phyloP scores from a whole-genome alignment of 2,888 invertebrate genomes.

The Ornithoptera alexandrae region DNA sequence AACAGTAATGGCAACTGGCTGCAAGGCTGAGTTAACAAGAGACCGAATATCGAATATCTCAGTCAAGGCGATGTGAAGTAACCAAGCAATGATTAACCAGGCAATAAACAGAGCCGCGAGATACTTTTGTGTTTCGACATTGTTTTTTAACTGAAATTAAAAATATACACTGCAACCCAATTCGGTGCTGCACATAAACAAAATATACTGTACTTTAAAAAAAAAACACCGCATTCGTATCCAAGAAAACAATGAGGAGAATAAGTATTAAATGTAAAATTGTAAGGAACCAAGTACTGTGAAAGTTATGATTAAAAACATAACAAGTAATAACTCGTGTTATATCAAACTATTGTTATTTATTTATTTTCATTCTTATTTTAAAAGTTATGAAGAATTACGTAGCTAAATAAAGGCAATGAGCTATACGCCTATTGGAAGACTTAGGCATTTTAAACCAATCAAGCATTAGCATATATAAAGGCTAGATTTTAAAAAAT shows the following conservation, averaged over 20 bases:
- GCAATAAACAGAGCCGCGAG: background rate
- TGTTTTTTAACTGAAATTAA: background rate
- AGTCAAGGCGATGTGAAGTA: conserved; percentile 26
- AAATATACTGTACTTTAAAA: background rate
- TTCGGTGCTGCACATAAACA: background rate
- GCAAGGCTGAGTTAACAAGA: conserved; percentile 19
- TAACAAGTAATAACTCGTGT: background rate
- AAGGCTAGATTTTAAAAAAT: too few relatives aligned
- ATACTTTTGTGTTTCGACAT: background rate
- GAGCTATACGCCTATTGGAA: too few relatives aligned
- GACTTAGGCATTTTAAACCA: too few relatives aligned
- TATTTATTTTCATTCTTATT: too few relatives aligned
- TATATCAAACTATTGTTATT: too few relatives aligned
- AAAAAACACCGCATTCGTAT: background rate
- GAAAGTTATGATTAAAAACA: background rate
- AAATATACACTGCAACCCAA: background rate
- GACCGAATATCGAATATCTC: conserved; percentile 21
- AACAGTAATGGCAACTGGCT: background rate
- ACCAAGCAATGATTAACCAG: conserved; percentile 10
- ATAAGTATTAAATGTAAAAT: background rate
- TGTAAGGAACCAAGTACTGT: background rate
- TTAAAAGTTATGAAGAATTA: too few relatives aligned
- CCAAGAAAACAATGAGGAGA: conserved; percentile 1
- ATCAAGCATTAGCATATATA: too few relatives aligned
- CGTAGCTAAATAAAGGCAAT: too few relatives aligned